These are phyloP conservation scores for Nomada lathburiana DNA, from an alignment of 2,888 invertebrate species.

Conservation along the genomic window DNA sequence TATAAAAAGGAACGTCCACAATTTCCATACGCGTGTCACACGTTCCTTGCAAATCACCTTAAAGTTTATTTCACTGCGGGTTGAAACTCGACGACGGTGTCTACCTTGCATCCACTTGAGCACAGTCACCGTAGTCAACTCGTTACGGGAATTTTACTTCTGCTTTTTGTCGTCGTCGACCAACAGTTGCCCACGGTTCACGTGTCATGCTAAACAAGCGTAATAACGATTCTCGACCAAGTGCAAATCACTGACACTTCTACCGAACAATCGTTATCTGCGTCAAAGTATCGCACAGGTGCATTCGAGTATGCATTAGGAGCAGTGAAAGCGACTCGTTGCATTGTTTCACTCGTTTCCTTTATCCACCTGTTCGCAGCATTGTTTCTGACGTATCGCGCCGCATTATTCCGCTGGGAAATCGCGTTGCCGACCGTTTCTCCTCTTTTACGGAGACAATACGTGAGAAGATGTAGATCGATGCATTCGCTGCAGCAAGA, in stretches of 20 bases:
- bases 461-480: conserved; percentile 50
- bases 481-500: conserved; percentile 14
- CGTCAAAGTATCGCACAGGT: conserved; percentile 9
- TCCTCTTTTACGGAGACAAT: conserved; percentile 14
- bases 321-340: conserved; percentile 47
- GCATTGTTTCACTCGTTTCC: conserved; percentile 49
- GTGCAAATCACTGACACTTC: neutral
- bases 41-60: no score
- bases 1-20: no score
- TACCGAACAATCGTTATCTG: conserved; percentile 2
- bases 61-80: no score
- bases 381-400: conserved; percentile 38
- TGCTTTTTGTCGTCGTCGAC: no score
- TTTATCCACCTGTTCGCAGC: conserved; percentile 53
- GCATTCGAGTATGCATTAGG: neutral
- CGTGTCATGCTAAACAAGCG: no score
- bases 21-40: no score
- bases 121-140: no score
- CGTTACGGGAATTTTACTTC: no score
- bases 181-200: no score
- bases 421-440: conserved; percentile 5
- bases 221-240: neutral
- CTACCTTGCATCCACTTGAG: no score
- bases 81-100: no score
- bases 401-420: conserved; percentile 46